Evolutionary conservation across 2,113 vertebrate species (phyloP).

Genomic region (Hiodon tergisus): DNA sequence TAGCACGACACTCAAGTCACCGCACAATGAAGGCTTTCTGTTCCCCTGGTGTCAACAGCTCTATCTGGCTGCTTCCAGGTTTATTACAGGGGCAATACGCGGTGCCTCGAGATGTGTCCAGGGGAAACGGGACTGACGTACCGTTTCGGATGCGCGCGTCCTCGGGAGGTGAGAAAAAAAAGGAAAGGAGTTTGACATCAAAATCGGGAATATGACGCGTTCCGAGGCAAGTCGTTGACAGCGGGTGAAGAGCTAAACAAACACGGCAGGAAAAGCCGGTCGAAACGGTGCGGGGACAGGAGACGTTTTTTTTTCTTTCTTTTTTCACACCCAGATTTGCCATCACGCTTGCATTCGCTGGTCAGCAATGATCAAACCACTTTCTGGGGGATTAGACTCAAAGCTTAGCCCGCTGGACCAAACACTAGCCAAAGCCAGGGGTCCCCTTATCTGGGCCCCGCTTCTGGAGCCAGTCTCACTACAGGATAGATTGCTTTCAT

Average conservation of each 20-base stretch:
- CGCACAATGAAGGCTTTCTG: neutral
- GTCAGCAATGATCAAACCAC: conserved; percentile 95
- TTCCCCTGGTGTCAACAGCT: neutral
- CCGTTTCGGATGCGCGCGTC: conserved; percentile 24
- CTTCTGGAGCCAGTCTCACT: conserved; percentile 88
- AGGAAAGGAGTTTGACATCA: neutral
- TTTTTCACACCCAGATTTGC: conserved; percentile 3
- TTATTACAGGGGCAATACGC: conserved; percentile 77
- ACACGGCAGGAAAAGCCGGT: neutral
- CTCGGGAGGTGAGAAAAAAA: neutral
- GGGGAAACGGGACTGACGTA: conserved; percentile 33
- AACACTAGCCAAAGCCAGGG: conserved; percentile 85
- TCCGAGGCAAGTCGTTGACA: conserved; percentile 82
- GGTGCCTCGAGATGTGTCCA: conserved; percentile 65
- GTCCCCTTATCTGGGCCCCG: conserved; percentile 90
- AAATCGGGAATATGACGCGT: conserved; percentile 65
- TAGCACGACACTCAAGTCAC: neutral
- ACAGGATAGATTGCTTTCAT: conserved; percentile 96
- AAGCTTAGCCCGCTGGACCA: conserved; percentile 90
- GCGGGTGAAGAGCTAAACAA: conserved; percentile 47
- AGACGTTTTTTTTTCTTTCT: neutral
- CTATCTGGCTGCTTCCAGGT: conserved; percentile 31
- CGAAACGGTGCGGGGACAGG: neutral
- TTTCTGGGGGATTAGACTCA: conserved; percentile 90
- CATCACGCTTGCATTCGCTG: conserved; percentile 76